Percentiles rank a stretch among this genome's conserved stretches.
These are phyloP conservation scores for Rafetus swinhoei DNA, from an alignment of 2,113 vertebrate genomes.

Conservation along the genomic window DNA sequence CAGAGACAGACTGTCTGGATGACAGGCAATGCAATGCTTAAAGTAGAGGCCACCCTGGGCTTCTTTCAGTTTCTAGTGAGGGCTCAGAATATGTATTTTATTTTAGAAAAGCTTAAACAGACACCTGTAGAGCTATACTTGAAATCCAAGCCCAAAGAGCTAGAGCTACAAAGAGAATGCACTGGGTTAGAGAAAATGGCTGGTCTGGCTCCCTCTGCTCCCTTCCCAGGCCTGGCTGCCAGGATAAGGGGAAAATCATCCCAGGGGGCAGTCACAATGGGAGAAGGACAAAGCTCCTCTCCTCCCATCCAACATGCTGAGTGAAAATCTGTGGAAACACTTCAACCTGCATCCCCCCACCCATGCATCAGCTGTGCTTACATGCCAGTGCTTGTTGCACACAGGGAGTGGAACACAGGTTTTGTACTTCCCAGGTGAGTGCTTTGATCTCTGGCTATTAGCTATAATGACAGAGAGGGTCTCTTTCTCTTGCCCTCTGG, in stretches of 20 bases:
- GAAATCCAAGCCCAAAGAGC: not conserved
- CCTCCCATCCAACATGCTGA: no score
- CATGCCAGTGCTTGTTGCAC: not conserved
- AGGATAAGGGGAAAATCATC: no score
- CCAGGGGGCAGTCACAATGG: no score
- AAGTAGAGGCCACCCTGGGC: not conserved
- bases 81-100: not conserved
- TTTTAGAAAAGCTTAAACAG: not conserved
- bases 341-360: no score
- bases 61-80: not conserved
- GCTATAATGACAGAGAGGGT: not conserved
- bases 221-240: no score
- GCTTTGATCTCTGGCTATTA: not conserved
- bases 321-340: no score
- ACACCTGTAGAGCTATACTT: not conserved
- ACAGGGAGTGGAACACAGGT: not conserved
- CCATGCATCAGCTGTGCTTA: no score
- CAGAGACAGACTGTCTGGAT: not conserved
- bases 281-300: no score
- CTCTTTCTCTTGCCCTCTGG: not conserved
- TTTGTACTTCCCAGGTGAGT: not conserved
- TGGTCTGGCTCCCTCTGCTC: no score
- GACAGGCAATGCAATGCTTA: not conserved
- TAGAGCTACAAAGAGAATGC: not conserved
- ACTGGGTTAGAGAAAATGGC: no score